phyloP scores from a whole-genome alignment of 2,888 invertebrate species.

The Brenthis ino region DNA sequence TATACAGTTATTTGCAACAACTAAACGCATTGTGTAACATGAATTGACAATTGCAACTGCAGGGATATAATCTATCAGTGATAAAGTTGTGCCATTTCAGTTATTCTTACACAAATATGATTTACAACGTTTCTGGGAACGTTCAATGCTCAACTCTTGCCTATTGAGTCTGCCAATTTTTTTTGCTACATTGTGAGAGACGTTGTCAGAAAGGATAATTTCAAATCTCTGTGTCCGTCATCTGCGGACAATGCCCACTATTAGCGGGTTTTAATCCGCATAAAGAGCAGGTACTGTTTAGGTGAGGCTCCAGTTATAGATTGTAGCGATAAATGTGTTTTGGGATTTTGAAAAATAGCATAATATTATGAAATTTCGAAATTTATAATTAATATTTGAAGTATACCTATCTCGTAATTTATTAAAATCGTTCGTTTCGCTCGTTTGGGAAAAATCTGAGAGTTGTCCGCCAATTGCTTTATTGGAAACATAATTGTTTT shows the following conservation, averaged over 20 bases:
- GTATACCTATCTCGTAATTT: too few species aligned
- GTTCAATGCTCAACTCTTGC: constrained; percentile 69
- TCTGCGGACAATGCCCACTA: constrained; percentile 79
- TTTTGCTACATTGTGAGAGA: constrained; percentile 46
- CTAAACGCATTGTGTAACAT: constrained; percentile 55
- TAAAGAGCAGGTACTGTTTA: constrained; percentile 74
- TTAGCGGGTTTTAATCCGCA: constrained; percentile 77
- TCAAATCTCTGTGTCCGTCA: constrained; percentile 63
- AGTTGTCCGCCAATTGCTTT: too few species aligned
- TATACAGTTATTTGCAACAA: constrained; percentile 56
- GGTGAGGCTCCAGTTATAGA: constrained; percentile 40
- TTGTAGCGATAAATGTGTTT: constrained; percentile 33
- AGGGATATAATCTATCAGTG: constrained; percentile 39
- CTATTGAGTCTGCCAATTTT: constrained; percentile 56
- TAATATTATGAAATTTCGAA: neutral
- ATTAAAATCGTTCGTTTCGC: neutral
- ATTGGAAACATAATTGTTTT: too few species aligned
- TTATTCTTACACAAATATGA: constrained; percentile 68
- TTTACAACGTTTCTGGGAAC: constrained; percentile 64
- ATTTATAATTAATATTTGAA: too few species aligned
- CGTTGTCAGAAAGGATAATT: constrained; percentile 50
- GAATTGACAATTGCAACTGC: constrained; percentile 43
- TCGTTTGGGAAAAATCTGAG: neutral
- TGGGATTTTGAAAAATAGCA: neutral
- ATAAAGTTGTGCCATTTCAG: constrained; percentile 52